Base-by-base conservation (phyloP, 2,888 invertebrate species). In the Plusia festucae region DNA sequence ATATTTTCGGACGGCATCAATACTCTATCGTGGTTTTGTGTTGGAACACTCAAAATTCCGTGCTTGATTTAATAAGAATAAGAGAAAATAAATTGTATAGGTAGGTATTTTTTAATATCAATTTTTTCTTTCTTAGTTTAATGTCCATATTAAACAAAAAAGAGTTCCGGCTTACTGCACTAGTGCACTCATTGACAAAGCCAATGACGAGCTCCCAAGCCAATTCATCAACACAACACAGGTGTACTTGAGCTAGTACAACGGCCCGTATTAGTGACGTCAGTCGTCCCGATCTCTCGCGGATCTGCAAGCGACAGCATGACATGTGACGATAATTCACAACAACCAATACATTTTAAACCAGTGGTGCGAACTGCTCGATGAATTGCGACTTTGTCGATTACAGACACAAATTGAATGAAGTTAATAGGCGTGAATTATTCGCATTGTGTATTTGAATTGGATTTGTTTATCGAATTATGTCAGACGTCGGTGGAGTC, bases 331-430 rank as follows among this genome's bases (percentile, higher is more conserved):
- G 88, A 87, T 88, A 88, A 90, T 88, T 71, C 69, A 82, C 84
- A 80, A 75, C 84, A 84, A 84, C 84, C 85, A 87, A 85, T 88
- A 88, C 90, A 89, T 91, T 92, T 89, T 90, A 91, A 92, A 85
- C 79, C 91, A 91, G 78, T 81, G 86, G 82, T 86, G 88, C 91
- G 87, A 70, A 78, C 74, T 66, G 78, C 82, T 78, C 85, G 84
- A 85, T 87, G 85, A 83, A 84, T 88, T 82, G 89, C 79, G 82
- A 89, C 91, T 87, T 88, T 90, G 89, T 90, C 89, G 89, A 91
- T 90, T 90, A 90, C 89, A 88, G 86, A 81, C 81, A 71, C 79
- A 79, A 81, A 87, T 85, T 86, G 84, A 87, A 87, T 82, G 80
- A 79, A 85, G 81, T 84, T 88, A 92, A 91, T 89, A 88, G 84